A percentile compares a stretch with the other conserved stretches of the same genome.
These are phyloP conservation scores for Corvus cornix DNA, from an alignment of 2,113 vertebrate species.

Conservation along the genomic window DNA sequence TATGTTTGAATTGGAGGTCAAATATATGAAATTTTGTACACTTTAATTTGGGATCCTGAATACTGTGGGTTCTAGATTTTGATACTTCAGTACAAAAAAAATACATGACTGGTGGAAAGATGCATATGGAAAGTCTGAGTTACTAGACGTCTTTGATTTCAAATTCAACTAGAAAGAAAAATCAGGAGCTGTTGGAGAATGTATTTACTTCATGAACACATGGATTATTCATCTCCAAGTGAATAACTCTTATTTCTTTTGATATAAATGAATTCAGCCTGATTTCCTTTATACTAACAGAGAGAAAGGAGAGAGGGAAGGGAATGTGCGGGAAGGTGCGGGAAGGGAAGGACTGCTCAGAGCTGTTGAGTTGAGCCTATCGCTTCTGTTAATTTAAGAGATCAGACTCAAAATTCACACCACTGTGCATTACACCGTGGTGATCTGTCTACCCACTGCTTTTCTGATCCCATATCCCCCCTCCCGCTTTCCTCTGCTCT, in stretches of 20 bases:
- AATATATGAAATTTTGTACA: not conserved
- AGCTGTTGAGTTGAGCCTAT: not conserved
- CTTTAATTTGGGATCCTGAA: not conserved
- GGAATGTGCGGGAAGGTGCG: too few species aligned
- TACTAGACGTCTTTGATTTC: not conserved
- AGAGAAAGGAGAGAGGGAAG: too few species aligned
- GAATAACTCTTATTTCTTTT: not conserved
- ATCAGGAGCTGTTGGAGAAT: not conserved
- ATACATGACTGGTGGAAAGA: not conserved
- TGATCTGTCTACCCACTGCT: too few species aligned
- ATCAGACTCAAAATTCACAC: not conserved
- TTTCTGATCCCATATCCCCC: too few species aligned
- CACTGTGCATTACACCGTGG: not conserved
- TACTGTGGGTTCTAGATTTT: not conserved
- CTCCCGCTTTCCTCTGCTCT: too few species aligned
- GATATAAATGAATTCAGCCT: not conserved
- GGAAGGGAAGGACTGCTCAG: not conserved
- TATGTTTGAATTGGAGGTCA: not conserved
- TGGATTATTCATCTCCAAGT: not conserved
- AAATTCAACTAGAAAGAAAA: not conserved
- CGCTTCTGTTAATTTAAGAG: not conserved
- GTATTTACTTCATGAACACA: not conserved
- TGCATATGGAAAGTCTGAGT: not conserved
- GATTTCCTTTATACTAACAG: not conserved
- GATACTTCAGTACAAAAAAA: not conserved